Conservation (phyloP, 2,888 invertebrate genomes). For the Cryptophagus acutangulus region DNA sequence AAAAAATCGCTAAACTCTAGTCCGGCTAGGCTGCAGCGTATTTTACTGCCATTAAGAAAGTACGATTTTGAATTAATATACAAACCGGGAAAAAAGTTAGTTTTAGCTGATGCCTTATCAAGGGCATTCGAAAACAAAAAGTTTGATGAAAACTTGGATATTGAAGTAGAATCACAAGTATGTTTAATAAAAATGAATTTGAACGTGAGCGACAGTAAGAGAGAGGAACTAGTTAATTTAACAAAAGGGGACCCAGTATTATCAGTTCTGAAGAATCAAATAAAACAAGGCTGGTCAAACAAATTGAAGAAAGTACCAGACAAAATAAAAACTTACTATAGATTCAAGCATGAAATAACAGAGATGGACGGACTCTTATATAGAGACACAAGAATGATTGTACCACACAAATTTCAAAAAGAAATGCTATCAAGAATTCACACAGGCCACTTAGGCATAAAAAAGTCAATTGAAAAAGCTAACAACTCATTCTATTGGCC, state of each 20-base stretch:
- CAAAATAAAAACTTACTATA: constrained; percentile 1
- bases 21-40: constrained; percentile 15
- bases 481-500: constrained; percentile 11
- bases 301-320: neutral
- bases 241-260: neutral
- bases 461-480: constrained; percentile 7
- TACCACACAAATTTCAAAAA: neutral
- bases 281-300: neutral
- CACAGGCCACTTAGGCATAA: constrained; percentile 7
- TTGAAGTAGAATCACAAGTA: constrained; percentile 6
- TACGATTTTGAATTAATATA: constrained; percentile 14
- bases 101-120: constrained; percentile 5
- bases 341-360: neutral
- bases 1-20: constrained; percentile 13
- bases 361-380: neutral
- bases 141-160: constrained; percentile 6
- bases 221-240: neutral
- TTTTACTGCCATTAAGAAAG: constrained; percentile 15
- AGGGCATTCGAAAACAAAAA: constrained; percentile 6
- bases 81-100: constrained; percentile 23
- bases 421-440: neutral
- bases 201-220: constrained; percentile 2
- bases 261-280: no score
- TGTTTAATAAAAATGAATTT: constrained; percentile 5
- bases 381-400: neutral